Percentiles rank a stretch among this genome's conserved stretches.
Conservation (phyloP, 2,797 vertebrate genomes). For the Iguana delicatissima region DNA sequence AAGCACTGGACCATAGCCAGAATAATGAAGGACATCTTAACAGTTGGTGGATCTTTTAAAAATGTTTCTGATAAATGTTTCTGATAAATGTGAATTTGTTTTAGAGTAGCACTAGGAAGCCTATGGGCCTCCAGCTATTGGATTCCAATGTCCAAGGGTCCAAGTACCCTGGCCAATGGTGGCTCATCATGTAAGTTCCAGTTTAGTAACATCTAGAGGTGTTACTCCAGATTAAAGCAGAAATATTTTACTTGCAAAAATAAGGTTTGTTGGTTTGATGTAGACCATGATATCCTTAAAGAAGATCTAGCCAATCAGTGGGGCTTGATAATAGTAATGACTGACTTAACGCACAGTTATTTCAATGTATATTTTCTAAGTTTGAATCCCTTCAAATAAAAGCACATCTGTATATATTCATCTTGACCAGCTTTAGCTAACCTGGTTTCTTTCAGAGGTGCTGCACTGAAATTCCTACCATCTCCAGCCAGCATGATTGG, state of each 20-base stretch:
- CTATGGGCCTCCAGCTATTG: not conserved
- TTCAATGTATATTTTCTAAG: not conserved
- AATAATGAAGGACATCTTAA: not conserved
- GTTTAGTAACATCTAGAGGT: not conserved
- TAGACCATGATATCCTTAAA: not conserved
- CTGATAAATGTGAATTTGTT: not conserved
- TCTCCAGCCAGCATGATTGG: not conserved
- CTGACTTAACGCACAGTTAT: not conserved
- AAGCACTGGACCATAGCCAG: not conserved
- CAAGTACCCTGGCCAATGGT: not conserved
- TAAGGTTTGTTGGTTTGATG: not conserved
- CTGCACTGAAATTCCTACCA: not conserved
- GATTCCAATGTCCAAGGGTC: not conserved
- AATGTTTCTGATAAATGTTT: constrained; percentile 7
- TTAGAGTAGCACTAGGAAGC: not conserved
- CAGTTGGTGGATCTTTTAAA: constrained; percentile 3
- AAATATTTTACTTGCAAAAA: constrained; percentile 6
- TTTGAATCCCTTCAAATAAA: not conserved
- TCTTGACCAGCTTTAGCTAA: not conserved
- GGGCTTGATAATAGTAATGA: not conserved
- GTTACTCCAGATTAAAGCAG: not conserved
- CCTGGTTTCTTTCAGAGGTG: not conserved
- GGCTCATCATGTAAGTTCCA: not conserved
- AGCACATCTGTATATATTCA: constrained; percentile 2
- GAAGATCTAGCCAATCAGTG: too few relatives aligned